A percentile compares a stretch with the other conserved stretches of the same genome.
phyloP scores from a whole-genome alignment of 1,140 invertebrate species.

The Lanistes nyassanus region DNA sequence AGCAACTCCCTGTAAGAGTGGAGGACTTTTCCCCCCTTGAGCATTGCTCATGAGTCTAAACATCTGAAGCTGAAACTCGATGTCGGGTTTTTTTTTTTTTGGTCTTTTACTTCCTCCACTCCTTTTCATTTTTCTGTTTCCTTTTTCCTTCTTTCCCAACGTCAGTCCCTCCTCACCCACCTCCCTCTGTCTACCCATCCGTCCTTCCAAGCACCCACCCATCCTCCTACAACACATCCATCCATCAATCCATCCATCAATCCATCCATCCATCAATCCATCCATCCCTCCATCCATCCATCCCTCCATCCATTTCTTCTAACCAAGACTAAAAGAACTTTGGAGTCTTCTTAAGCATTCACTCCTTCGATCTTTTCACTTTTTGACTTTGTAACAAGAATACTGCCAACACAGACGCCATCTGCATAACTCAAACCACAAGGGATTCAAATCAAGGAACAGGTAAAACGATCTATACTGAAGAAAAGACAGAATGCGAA shows the following conservation, averaged over 20 bases:
- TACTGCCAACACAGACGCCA: too few relatives aligned
- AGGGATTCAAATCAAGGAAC: too few relatives aligned
- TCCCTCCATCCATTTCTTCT: too few relatives aligned
- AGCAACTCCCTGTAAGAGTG: neutral
- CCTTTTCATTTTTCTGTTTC: constrained; percentile 10
- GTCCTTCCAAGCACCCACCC: neutral
- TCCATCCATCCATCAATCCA: neutral
- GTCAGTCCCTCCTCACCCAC: neutral
- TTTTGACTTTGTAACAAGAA: too few relatives aligned
- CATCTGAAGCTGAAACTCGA: neutral
- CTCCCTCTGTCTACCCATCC: neutral
- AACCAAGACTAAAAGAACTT: too few relatives aligned
- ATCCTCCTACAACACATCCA: neutral
- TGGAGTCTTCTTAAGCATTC: too few relatives aligned
- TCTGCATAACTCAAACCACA: too few relatives aligned
- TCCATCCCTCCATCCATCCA: too few relatives aligned
- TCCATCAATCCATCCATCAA: neutral
- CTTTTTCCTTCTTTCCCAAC: neutral
- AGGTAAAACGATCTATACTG: too few relatives aligned
- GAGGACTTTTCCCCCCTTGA: neutral
- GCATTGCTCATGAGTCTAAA: constrained; percentile 4
- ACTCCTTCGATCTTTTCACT: too few relatives aligned
- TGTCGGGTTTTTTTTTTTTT: constrained; percentile 1
- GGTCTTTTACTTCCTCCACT: neutral
- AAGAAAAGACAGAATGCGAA: too few relatives aligned